Base-by-base conservation (phyloP, 2,113 vertebrate species). In the Toxotes chatareus region DNA sequence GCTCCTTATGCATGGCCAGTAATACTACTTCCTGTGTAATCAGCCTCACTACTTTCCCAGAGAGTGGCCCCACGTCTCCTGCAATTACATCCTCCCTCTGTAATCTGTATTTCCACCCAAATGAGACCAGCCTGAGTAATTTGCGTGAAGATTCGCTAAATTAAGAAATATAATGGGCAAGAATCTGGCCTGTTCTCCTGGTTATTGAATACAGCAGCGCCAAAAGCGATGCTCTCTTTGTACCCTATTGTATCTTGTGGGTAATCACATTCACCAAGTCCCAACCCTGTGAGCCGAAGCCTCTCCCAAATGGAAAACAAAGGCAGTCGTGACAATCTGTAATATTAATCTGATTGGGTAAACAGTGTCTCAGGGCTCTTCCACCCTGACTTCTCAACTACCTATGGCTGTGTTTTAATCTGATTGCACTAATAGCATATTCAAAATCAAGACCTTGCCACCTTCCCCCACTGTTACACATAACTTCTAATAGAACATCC, bases 341-440 rank as follows among this genome's bases (percentile, higher is more conserved):
- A 94, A 93, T 93, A 93, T 95, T 94, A 93, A 95, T 93, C 90
- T 79, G 89, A 94, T 93, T 93, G 90, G 79, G 82, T 88, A 92
- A 94, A 94, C 92, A 70, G 74, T 66, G 86, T 91, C 89, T 91
- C 55, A 31, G 85, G 87, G 86, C 87, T 86, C 80, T 59, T 91
- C 86, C 74, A 19, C 72, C 79, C 73, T 69, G 82, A 87, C 84
- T 86, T 19, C 77, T 64, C 60, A 59, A 85, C 89, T 88, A 94
- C 92, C 92, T 92, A 88, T 93, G 93, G 93, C 88, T 83, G 85
- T 80, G 79, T 88, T 91, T 89, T 90, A 94, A 94, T 92, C 82
- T 71, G 88, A 94, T 94, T 92, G 88, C 80, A 88, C 88, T 92
- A 89, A 92, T 93, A 88, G 85, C 84, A 89, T 83, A 92, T 93